Evolutionary conservation across 1,140 invertebrate species (phyloP), one percentile per base, ranked within the genome.

Genomic region (Aphelinus atriplicis): DNA sequence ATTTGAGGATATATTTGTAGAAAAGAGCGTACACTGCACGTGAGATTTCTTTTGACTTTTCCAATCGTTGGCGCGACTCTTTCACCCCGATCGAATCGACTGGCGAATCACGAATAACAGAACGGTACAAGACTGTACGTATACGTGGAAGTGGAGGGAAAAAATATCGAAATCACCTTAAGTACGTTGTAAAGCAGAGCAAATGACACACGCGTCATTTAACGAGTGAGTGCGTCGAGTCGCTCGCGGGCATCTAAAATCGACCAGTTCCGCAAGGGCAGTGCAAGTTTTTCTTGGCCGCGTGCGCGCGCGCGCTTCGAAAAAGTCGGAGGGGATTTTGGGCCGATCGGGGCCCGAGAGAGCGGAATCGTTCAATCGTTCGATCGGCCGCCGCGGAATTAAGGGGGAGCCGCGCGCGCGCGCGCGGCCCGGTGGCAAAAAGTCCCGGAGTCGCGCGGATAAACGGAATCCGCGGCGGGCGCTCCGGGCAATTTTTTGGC

Each of bases 401-500:
- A n/a, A 26, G 42, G 3, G 7, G 46, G 65, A 58, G 53, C 58
- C 45, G 26, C 47, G 43, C 50, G 60, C 57, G 55, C 64, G 57
- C 48, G 50, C 55, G 51, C n/a, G n/a, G 10, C 45, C 48, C 72
- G 9, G 42, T 7, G 10, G 26, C 7, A 60, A n/a, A 53, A 53
- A 53, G 9, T 4, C 51, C 4, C 51, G 51, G 51, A 6, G 26
- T 26, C 61, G 55, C 72, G 72, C 57, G 64, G 48, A 65, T 60
- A 56, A 68, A 62, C 58, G 72, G 65, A 69, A 69, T 69, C 53
- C 45, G 7, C 56, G 58, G 58, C 46, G 62, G 45, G 42, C 46
- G 67, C 50, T 62, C 57, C 46, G 67, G 61, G 48, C 60, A 50
- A 73, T 73, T 77, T 73, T 72, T 77, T 70, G 50, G 69, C 56